A percentile compares a stretch with the other conserved stretches of the same genome.
Evolutionary conservation across 2,113 vertebrate genomes (phyloP).

Genomic region (Microcebus ravelobensis): DNA sequence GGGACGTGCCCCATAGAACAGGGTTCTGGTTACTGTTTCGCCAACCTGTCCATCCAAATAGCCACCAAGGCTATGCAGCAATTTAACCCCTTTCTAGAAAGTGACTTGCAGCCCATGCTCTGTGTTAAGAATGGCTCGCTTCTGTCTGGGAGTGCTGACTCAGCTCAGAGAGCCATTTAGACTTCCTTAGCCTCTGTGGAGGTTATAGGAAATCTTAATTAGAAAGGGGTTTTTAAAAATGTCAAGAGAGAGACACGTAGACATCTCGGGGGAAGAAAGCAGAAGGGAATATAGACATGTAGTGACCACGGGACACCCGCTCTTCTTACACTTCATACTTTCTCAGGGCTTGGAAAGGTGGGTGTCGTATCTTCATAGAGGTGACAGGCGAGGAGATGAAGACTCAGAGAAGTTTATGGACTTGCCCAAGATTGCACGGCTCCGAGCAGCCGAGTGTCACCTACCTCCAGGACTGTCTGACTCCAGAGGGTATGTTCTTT

Average conservation of each 20-base stretch:
- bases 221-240: not conserved
- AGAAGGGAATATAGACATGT: not conserved
- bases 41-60: not conserved
- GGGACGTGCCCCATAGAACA: not conserved
- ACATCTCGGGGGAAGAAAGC: not conserved
- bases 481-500: not conserved
- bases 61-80: not conserved
- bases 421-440: not conserved
- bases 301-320: not conserved
- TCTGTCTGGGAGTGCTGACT: not conserved
- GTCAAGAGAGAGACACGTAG: no score
- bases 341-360: not conserved
- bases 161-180: not conserved
- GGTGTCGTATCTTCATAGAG: not conserved
- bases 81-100: not conserved
- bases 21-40: not conserved
- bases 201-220: not conserved
- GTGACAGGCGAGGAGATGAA: not conserved
- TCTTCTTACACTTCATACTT: not conserved
- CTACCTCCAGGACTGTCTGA: not conserved
- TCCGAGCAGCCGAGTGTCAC: not conserved
- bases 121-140: not conserved
- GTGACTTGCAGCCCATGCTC: no score
- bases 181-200: not conserved
- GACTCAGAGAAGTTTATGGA: not conserved